These are phyloP conservation scores for Melanitta fusca DNA, from an alignment of 2,797 vertebrate genomes.

Conservation along the genomic window DNA sequence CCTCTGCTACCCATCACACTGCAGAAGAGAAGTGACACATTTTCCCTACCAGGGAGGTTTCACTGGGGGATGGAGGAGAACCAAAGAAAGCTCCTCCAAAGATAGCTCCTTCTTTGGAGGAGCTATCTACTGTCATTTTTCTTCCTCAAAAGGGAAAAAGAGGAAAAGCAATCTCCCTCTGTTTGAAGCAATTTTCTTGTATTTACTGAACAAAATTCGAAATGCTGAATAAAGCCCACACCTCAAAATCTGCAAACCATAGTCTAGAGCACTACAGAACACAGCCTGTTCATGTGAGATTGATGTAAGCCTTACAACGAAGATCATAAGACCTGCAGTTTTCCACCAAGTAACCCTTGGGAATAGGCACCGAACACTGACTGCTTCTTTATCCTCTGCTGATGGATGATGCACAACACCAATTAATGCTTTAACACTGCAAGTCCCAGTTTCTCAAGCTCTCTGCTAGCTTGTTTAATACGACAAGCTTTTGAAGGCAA, in stretches of 20 bases:
- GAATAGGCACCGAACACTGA: neutral
- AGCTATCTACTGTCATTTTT: neutral
- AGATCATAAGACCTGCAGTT: neutral
- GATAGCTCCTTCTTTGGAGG: neutral
- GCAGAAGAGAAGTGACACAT: neutral
- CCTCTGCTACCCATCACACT: fast-evolving
- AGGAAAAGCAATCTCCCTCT: neutral
- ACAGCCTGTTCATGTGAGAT: neutral
- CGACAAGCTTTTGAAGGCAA: neutral
- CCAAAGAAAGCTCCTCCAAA: too few relatives aligned
- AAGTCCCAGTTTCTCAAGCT: neutral
- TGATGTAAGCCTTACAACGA: neutral
- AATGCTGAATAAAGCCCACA: neutral
- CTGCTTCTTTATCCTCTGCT: conserved; percentile 25
- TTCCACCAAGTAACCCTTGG: neutral
- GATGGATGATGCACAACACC: conserved; percentile 3
- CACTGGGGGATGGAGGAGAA: neutral
- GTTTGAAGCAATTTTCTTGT: neutral
- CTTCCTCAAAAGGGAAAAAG: neutral
- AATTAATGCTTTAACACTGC: conserved; percentile 23
- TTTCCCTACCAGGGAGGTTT: neutral
- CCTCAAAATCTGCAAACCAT: neutral
- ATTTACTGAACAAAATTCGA: neutral
- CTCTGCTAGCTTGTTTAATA: neutral
- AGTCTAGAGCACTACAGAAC: neutral